Evolutionary conservation across 2,797 vertebrate genomes (phyloP).

Genomic region (Microctenopoma lineatum): DNA sequence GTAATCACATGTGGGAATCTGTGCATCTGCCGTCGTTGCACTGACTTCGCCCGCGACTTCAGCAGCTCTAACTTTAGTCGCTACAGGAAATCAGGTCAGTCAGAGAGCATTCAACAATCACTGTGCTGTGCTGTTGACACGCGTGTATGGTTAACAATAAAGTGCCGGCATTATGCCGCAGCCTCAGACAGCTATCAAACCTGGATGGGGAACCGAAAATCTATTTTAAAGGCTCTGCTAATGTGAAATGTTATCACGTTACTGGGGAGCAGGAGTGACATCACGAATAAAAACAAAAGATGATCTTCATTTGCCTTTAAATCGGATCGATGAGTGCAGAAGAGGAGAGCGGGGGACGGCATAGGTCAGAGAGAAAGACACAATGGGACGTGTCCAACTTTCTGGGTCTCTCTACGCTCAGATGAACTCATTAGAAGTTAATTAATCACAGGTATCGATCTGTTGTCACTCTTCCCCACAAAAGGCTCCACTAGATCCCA

Average conservation of each 20-base stretch:
- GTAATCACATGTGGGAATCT: slow-evolving; percentile 64
- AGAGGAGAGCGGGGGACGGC: not conserved
- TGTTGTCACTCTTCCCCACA: slow-evolving; percentile 77
- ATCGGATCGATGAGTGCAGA: slow-evolving; percentile 35
- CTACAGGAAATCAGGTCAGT: slow-evolving; percentile 50
- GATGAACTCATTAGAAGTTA: slow-evolving; percentile 88
- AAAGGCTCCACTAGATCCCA: slow-evolving; percentile 68
- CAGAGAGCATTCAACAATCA: slow-evolving; percentile 34
- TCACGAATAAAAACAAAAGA: slow-evolving; percentile 31
- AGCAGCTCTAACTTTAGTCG: slow-evolving; percentile 32
- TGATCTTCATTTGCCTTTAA: slow-evolving; percentile 40
- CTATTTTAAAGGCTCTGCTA: slow-evolving; percentile 21
- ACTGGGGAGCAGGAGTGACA: slow-evolving; percentile 4
- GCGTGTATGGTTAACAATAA: slow-evolving; percentile 41
- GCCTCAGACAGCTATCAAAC: slow-evolving; percentile 8
- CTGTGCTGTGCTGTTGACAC: slow-evolving; percentile 34
- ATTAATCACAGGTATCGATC: slow-evolving; percentile 87
- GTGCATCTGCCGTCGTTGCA: slow-evolving; percentile 19
- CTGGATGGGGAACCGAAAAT: slow-evolving; percentile 41
- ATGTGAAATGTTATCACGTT: slow-evolving; percentile 25
- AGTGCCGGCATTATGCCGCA: slow-evolving; percentile 17
- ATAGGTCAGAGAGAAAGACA: slow-evolving; percentile 57
- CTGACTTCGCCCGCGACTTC: slow-evolving; percentile 34
- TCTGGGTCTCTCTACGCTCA: slow-evolving; percentile 75
- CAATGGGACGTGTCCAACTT: slow-evolving; percentile 75